phyloP scores from a whole-genome alignment of 1,140 invertebrate genomes.

The Nephotettix cincticeps region DNA sequence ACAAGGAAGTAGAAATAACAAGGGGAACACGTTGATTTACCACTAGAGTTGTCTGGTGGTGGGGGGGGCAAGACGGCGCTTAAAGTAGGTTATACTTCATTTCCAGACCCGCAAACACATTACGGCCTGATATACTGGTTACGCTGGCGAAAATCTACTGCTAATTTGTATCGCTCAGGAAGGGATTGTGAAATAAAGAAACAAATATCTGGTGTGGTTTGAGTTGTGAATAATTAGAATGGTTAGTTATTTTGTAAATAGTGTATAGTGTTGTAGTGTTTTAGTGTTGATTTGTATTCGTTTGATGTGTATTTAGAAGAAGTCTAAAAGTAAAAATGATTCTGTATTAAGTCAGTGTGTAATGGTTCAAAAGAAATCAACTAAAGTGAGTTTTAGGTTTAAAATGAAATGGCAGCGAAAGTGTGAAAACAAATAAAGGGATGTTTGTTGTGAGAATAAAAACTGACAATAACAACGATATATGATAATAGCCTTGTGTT shows the following conservation, averaged over 20 bases:
- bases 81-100: slow-evolving; percentile 11
- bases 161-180: background rate
- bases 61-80: background rate
- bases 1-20: background rate
- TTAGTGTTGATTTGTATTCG: background rate
- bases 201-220: background rate
- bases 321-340: no score
- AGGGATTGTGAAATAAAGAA: background rate
- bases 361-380: no score
- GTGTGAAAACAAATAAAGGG: no score
- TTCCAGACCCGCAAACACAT: slow-evolving; percentile 1
- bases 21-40: slow-evolving; percentile 9
- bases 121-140: background rate
- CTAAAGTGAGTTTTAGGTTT: no score
- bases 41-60: background rate
- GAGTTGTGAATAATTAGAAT: background rate
- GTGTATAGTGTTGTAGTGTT: background rate
- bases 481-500: no score
- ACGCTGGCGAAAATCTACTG: background rate
- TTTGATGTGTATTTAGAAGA: no score
- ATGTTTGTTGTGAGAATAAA: no score
- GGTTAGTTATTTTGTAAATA: background rate
- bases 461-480: no score
- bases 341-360: no score
- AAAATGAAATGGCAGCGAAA: no score